Evolutionary conservation across 1,140 invertebrate species (phyloP).

Genomic region (Andricus grossulariae): DNA sequence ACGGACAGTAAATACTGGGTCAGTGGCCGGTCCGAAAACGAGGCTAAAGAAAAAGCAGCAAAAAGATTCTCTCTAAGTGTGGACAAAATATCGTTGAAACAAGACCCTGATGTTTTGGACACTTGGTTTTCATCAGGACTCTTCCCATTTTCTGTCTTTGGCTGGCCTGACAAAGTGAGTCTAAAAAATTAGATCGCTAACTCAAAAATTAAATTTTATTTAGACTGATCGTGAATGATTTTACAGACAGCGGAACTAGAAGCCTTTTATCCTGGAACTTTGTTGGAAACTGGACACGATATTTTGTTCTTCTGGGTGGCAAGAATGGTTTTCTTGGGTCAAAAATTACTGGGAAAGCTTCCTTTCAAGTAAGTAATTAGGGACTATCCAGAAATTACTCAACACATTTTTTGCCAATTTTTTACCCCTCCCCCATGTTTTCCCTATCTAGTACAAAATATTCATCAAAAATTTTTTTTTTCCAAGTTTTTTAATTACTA

Average conservation of each 20-base stretch:
- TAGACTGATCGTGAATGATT: conserved; percentile 42
- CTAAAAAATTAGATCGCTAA: conserved; percentile 34
- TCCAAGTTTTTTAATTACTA: too few species aligned
- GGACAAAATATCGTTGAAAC: conserved; percentile 83
- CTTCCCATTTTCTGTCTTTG: conserved; percentile 98
- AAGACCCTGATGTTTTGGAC: conserved; percentile 98
- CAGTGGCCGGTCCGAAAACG: conserved; percentile 87
- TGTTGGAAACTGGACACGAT: conserved; percentile 98
- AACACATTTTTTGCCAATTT: too few species aligned
- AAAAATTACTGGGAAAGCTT: conserved; percentile 91
- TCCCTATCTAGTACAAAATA: too few species aligned
- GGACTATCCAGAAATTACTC: too few species aligned
- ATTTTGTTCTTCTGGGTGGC: conserved; percentile 99
- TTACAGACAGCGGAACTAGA: conserved; percentile 79
- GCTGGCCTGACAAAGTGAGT: conserved; percentile 92
- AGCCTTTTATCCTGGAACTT: conserved; percentile 93
- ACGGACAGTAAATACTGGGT: conserved; percentile 92
- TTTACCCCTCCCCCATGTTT: too few species aligned
- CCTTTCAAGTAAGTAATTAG: conserved; percentile 89
- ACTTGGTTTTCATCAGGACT: conserved; percentile 99
- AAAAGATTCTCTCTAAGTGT: conserved; percentile 84
- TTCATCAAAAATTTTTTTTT: too few species aligned
- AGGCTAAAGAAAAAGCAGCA: conserved; percentile 90
- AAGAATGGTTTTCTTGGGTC: conserved; percentile 98
- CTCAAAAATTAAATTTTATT: conserved; percentile 32